phyloP scores from a whole-genome alignment of 2,797 vertebrate genomes.

The Gymnoscopelus microlampas region DNA sequence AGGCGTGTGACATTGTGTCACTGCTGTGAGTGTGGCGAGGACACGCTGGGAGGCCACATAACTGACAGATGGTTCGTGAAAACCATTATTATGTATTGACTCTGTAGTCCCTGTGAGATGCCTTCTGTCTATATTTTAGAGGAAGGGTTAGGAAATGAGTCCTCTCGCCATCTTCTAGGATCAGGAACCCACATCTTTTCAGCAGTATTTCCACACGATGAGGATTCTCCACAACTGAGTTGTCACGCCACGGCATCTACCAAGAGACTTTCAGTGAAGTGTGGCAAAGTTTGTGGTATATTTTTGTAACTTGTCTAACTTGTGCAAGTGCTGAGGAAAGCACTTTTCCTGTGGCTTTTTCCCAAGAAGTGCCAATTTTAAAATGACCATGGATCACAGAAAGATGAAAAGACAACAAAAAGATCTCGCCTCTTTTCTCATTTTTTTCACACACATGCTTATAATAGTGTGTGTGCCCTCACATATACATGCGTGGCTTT shows the following conservation, averaged over 20 bases:
- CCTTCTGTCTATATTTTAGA: constrained; percentile 22
- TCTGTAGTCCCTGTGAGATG: constrained; percentile 28
- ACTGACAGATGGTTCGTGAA: constrained; percentile 43
- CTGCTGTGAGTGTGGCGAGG: constrained; percentile 33
- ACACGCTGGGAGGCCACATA: constrained; percentile 1
- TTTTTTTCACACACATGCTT: constrained; percentile 10
- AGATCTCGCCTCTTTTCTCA: not conserved
- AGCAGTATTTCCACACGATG: too few relatives aligned
- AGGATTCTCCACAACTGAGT: constrained; percentile 11
- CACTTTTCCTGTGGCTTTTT: constrained; percentile 25
- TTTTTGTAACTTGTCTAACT: not conserved
- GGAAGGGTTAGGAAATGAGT: constrained; percentile 27
- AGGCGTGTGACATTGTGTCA: constrained; percentile 14
- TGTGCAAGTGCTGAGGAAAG: constrained; percentile 36
- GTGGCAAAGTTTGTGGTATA: constrained; percentile 45
- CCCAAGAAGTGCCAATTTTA: constrained; percentile 12
- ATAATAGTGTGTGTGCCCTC: not conserved
- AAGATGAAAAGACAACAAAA: constrained; percentile 2
- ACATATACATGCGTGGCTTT: not conserved
- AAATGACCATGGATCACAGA: constrained; percentile 26
- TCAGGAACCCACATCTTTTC: too few relatives aligned
- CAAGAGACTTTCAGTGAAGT: constrained; percentile 26
- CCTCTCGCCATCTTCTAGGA: not conserved
- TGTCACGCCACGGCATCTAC: not conserved
- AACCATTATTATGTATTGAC: constrained; percentile 9